Evolutionary conservation across 2,113 vertebrate genomes (phyloP).

Genomic region (Lepus timidus): DNA sequence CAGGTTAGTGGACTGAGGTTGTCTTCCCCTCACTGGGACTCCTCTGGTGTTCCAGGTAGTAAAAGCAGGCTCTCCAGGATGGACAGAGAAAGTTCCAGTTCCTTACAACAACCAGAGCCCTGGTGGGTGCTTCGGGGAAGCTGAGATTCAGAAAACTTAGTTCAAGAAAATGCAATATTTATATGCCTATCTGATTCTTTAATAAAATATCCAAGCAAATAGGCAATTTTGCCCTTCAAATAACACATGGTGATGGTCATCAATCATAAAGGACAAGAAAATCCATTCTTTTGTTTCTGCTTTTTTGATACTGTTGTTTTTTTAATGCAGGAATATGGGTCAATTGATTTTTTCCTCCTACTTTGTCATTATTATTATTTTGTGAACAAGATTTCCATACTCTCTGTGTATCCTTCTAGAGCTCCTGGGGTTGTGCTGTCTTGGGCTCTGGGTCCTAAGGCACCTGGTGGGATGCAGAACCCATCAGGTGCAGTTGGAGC

Average conservation of each 20-base stretch:
- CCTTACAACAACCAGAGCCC: not conserved
- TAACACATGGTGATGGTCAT: conserved; percentile 68
- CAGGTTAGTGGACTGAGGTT: not conserved
- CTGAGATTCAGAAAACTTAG: conserved; percentile 63
- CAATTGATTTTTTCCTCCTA: not conserved
- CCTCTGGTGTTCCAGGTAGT: not conserved
- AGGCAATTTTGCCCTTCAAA: conserved; percentile 48
- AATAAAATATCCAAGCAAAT: conserved; percentile 76
- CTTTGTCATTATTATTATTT: not conserved
- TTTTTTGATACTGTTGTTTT: not conserved
- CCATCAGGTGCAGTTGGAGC: rapidly evolving
- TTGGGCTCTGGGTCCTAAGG: not conserved
- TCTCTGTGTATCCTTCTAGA: not conserved
- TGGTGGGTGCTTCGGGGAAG: conserved; percentile 43
- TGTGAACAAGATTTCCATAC: not conserved
- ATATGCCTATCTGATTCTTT: conserved; percentile 83
- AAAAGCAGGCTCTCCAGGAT: not conserved
- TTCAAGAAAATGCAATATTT: conserved; percentile 81
- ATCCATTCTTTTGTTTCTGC: not conserved
- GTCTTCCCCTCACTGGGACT: rapidly evolving
- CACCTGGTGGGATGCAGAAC: rapidly evolving
- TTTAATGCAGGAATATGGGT: not conserved
- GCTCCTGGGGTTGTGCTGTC: not conserved
- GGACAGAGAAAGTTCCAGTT: not conserved
- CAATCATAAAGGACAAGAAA: conserved; percentile 72